Percentiles rank a stretch among this genome's conserved stretches.
These are phyloP conservation scores for Imbricaverruca yamaguchii DNA, from an alignment of 2,888 invertebrate species.

Conservation along the genomic window DNA sequence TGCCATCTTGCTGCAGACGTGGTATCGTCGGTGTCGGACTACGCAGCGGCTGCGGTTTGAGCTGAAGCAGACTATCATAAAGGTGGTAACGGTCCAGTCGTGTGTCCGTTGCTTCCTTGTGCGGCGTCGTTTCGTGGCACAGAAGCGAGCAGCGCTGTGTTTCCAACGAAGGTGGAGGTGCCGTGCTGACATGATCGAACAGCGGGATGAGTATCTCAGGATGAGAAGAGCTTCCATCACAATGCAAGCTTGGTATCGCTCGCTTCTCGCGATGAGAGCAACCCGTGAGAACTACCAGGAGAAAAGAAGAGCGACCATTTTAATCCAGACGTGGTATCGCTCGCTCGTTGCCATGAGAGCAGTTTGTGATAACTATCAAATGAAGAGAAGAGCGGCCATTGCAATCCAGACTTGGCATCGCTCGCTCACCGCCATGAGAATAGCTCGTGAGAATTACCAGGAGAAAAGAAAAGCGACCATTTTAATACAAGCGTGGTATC, in stretches of 20 bases:
- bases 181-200: not conserved
- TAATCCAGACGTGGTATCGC: slow-evolving; percentile 24
- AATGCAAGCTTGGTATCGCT: slow-evolving; percentile 23
- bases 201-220: slow-evolving; percentile 3
- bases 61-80: too few species aligned
- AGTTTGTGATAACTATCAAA: not conserved
- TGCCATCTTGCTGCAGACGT: too few species aligned
- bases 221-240: not conserved
- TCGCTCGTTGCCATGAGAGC: not conserved
- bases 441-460: not conserved
- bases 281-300: slow-evolving; percentile 1
- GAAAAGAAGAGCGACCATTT: not conserved
- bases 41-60: too few species aligned
- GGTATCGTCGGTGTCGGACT: too few species aligned
- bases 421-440: not conserved
- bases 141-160: not conserved
- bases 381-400: not conserved
- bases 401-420: not conserved
- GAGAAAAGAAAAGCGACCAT: not conserved
- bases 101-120: not conserved
- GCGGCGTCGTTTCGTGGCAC: not conserved
- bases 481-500: slow-evolving; percentile 25
- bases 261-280: not conserved
- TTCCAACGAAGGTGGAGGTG: not conserved
- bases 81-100: too few species aligned